Conservation (phyloP, 2,888 invertebrate genomes). For the Cataglyphis altisquamis region DNA sequence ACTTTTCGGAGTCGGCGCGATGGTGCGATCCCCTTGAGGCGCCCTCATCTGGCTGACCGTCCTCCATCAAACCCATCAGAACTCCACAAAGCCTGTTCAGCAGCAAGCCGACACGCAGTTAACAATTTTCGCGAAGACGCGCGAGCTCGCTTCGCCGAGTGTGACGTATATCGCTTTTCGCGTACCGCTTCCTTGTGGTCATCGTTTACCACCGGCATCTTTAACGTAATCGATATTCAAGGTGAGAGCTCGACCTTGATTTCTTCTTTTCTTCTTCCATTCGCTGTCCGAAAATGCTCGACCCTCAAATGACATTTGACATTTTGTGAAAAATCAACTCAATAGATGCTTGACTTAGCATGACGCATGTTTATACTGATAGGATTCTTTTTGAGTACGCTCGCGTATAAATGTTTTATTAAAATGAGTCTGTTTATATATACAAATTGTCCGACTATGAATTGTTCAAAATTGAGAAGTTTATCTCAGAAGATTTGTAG, state of each 20-base stretch:
- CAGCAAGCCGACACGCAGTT: not conserved
- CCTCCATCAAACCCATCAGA: constrained; percentile 61
- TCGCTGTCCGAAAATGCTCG: not conserved
- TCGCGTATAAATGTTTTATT: not conserved
- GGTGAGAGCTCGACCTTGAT: constrained; percentile 62
- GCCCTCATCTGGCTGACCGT: constrained; percentile 68
- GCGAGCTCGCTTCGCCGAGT: not conserved
- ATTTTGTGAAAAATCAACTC: not conserved
- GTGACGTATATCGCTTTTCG: constrained; percentile 3
- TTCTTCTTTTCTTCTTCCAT: constrained; percentile 4
- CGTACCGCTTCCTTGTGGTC: not conserved
- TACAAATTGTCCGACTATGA: not conserved
- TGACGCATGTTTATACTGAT: not conserved
- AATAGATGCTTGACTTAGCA: not conserved
- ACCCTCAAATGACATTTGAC: not conserved
- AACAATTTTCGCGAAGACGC: constrained; percentile 5
- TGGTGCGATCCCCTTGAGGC: constrained; percentile 67
- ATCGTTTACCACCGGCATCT: not conserved
- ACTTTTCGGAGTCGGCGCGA: constrained; percentile 76
- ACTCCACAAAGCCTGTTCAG: constrained; percentile 49
- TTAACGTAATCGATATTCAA: constrained; percentile 54
- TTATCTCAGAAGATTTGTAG: not conserved
- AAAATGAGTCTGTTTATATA: constrained; percentile 1
- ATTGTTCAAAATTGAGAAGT: not conserved
- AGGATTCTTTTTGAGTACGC: not conserved